These are phyloP conservation scores for Cebus imitator DNA, from an alignment of 2,113 vertebrate genomes.

Conservation along the genomic window DNA sequence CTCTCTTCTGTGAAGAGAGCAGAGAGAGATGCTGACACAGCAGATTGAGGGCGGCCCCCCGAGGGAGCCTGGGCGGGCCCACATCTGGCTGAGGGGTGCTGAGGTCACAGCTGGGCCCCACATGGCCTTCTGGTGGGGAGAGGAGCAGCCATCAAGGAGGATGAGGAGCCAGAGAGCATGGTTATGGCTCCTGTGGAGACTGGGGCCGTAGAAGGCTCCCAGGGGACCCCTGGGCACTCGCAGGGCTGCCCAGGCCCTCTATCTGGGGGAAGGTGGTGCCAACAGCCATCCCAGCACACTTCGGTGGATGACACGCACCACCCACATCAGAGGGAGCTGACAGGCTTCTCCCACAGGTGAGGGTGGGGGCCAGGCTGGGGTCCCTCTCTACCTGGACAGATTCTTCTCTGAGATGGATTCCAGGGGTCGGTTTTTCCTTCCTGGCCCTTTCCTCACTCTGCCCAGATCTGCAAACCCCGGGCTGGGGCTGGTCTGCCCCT, in stretches of 20 bases:
- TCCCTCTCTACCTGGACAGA: too few species aligned
- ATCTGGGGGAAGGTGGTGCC: background rate
- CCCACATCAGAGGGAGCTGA: background rate
- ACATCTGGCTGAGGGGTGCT: background rate
- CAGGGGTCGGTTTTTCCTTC: too few species aligned
- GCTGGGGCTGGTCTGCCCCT: background rate
- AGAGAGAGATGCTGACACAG: background rate
- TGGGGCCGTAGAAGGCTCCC: background rate
- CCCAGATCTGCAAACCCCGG: background rate
- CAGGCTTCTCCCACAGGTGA: accelerated
- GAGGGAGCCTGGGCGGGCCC: background rate
- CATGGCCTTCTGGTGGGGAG: background rate
- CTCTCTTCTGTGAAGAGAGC: background rate
- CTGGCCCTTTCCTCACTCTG: background rate
- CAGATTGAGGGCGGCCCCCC: accelerated
- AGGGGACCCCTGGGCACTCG: background rate
- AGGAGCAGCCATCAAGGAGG: too few species aligned
- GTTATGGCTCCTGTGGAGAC: too few species aligned
- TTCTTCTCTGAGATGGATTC: background rate
- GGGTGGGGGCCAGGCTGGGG: accelerated
- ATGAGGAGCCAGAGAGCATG: background rate
- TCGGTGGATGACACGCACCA: accelerated
- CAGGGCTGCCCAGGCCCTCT: accelerated
- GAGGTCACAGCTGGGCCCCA: background rate
- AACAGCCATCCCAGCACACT: background rate